A percentile compares a stretch with the other conserved stretches of the same genome.
These are phyloP conservation scores for Drosophila longiperda DNA, from an alignment of 2,888 invertebrate genomes.

Conservation along the genomic window DNA sequence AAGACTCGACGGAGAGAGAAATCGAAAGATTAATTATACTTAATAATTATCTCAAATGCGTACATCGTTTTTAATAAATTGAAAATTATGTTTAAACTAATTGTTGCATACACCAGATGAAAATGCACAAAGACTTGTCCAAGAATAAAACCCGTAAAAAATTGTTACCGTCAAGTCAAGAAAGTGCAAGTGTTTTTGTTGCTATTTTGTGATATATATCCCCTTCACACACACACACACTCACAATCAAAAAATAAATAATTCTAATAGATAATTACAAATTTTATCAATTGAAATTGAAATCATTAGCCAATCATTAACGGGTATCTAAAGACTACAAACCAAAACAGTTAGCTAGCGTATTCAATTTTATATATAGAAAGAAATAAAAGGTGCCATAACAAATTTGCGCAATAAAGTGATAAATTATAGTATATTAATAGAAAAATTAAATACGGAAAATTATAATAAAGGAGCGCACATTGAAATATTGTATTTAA, in stretches of 20 bases:
- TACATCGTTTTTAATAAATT: slow-evolving; percentile 20
- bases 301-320: slow-evolving; percentile 47
- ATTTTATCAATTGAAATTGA: slow-evolving; percentile 20
- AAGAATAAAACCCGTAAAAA: slow-evolving; percentile 84
- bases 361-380: slow-evolving; percentile 37
- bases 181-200: slow-evolving; percentile 47
- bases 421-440: slow-evolving; percentile 16
- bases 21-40: neutral
- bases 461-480: slow-evolving; percentile 1
- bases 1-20: slow-evolving; percentile 43
- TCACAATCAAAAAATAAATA: slow-evolving; percentile 17
- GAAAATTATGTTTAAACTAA: slow-evolving; percentile 57
- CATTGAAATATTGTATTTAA: neutral
- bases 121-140: slow-evolving; percentile 83
- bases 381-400: slow-evolving; percentile 65
- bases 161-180: slow-evolving; percentile 52
- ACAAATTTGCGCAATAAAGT: slow-evolving; percentile 21
- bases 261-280: slow-evolving; percentile 23
- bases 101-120: slow-evolving; percentile 74
- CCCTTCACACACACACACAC: slow-evolving; percentile 18
- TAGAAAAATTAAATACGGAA: slow-evolving; percentile 7
- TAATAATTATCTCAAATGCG: slow-evolving; percentile 29
- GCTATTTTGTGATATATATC: slow-evolving; percentile 75
- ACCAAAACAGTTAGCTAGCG: slow-evolving; percentile 38
- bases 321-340: slow-evolving; percentile 48